Base-by-base conservation (phyloP, 2,888 invertebrate genomes). In the Eumerus sabulonum region DNA sequence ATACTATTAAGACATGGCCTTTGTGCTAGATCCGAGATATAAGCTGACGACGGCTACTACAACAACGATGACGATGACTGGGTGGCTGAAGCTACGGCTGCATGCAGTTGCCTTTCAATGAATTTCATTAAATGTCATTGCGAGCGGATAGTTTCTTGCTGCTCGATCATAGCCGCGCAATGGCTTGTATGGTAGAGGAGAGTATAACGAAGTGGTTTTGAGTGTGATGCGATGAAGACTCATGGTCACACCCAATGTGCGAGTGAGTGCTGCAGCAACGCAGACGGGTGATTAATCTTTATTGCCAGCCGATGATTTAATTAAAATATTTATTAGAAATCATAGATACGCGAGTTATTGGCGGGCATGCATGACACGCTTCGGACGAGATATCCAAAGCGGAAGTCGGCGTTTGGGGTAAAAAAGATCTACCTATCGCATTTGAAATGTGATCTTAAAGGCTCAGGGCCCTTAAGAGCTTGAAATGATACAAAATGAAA, bases 91-190 rank as follows among this genome's bases (percentile, higher is more conserved):
- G 44, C 51, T 54, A 35, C 35, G 54, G 57, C 66, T 53, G 27
- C 27, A 27, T 27, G 27, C 27, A 27, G 48, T 68, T 68, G 67
- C 40, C 40, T 57, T 62, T 42, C 13, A 60, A 48, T 70, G 62
- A 54, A 50, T 62, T 67, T 72, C 48, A 38, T 57, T 56, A 53
- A 67, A 72, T 67, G 60, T 66, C 66, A 77, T 67, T 62, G 56
- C 45, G 62, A 66, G 44, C 66, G 13, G 56, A 14, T 66, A 19
- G 35, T 67, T 67, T 71, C 45, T 71, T 76, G 50, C 35, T 54
- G 53, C 16, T 64, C 36, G 35, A 67, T 70, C 53, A 70, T 45
- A 4, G 27, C 27, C 51, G 45, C 18, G 18, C 51, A 42, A 36
- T 13, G 17, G 47, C 63, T 11, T 40, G n/a, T n/a, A n/a, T n/a